These are phyloP conservation scores for Podarcis siculus DNA, from an alignment of 2,797 vertebrate genomes.

Conservation along the genomic window DNA sequence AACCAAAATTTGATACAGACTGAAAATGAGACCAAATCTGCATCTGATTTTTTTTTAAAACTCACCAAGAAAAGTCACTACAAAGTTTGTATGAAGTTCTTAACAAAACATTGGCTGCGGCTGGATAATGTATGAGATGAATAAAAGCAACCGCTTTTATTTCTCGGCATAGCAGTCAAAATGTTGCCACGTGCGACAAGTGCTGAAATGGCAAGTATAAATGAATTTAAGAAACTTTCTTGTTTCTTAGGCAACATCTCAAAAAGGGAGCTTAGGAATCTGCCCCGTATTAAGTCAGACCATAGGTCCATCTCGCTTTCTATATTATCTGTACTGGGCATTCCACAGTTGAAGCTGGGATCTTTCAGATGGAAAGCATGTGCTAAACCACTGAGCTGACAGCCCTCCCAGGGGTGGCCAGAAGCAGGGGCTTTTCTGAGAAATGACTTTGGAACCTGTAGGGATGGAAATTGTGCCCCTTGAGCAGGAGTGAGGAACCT, in stretches of 20 bases:
- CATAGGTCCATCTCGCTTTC: neutral
- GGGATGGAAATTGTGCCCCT: neutral
- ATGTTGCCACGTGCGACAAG: neutral
- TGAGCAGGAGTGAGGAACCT: no score
- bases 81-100: conserved; percentile 3
- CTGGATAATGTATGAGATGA: neutral
- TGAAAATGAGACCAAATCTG: neutral
- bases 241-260: neutral
- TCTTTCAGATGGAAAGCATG: neutral
- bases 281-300: neutral
- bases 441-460: neutral
- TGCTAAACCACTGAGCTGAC: neutral
- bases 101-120: neutral
- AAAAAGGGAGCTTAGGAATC: neutral
- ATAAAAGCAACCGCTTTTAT: neutral
- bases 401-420: neutral
- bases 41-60: neutral
- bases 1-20: conserved; percentile 50
- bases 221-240: neutral
- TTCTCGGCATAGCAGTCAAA: neutral
- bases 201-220: neutral
- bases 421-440: neutral
- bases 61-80: neutral
- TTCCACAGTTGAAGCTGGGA: no score
- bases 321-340: no score